A percentile compares a stretch with the other conserved stretches of the same genome.
Evolutionary conservation across 2,797 vertebrate genomes (phyloP).

Genomic region (Pagetopsis macropterus): DNA sequence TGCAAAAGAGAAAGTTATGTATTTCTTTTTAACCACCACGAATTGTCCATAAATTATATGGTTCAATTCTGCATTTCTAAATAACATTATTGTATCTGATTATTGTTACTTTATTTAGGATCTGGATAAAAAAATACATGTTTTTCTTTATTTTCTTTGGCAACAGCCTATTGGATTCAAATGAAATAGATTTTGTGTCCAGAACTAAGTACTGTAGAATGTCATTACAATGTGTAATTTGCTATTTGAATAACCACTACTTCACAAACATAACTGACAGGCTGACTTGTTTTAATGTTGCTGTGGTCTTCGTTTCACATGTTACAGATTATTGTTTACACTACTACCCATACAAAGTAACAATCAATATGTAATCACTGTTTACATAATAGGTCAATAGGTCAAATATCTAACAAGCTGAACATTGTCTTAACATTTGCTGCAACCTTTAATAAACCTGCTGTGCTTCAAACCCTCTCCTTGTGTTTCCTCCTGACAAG

Average conservation of each 20-base stretch:
- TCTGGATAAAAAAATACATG: not conserved
- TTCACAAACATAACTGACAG: conserved; percentile 2
- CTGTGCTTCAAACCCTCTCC: conserved; percentile 18
- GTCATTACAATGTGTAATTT: not conserved
- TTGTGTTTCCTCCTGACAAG: not conserved
- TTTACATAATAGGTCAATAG: conserved; percentile 13
- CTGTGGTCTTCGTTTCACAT: conserved; percentile 16
- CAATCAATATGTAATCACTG: conserved; percentile 28
- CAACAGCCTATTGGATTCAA: not conserved
- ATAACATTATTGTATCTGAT: conserved; percentile 1
- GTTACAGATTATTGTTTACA: conserved; percentile 38
- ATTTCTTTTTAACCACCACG: not conserved
- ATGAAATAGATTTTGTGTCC: not conserved
- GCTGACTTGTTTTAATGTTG: not conserved
- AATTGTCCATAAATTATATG: not conserved
- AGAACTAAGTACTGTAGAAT: not conserved
- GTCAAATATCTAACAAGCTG: conserved; percentile 28
- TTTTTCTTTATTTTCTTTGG: not conserved
- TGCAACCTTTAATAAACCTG: conserved; percentile 52
- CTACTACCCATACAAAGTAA: not conserved
- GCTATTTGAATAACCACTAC: conserved; percentile 9
- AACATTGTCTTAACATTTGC: conserved; percentile 22
- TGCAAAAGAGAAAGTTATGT: not conserved
- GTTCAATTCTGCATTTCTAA: not conserved
- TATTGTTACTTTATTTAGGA: not conserved